Evolutionary conservation across 2,797 vertebrate species (phyloP), one percentile per base, ranked within the genome.

Genomic region (Tarsius wallacei): DNA sequence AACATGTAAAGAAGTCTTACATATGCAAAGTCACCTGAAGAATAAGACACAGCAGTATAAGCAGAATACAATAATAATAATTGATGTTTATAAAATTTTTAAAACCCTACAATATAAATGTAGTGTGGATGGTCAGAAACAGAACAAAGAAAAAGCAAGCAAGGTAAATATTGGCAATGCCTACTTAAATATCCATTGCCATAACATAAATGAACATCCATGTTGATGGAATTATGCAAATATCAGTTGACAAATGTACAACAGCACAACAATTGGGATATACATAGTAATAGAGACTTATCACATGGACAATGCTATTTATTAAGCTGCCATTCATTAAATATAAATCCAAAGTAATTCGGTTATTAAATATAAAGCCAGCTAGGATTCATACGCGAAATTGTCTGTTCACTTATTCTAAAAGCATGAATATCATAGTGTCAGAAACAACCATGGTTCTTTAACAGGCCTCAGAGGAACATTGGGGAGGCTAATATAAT

Each of bases 61-160:
- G 10, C 6, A 86, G 61, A 96, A 80, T 61, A 86, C 24, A 90
- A 53, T 57, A 73, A 78, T 59, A 83, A 88, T 64, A 70, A 90
- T 0, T 81, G 24, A 77, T 66, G 31, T 73, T 91, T 84, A 91
- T 87, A 89, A 76, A 91, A 53, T 42, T 42, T 42, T 42, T 42
- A 42, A 1, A 87, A 49, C 42, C 22, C 55, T 78, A 80, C 8
- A 51, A 82, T 78, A 47, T 90, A 95, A 90, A 77, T 31, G 14
- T 28, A 80, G 2, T 76, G 19, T 83, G 85, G 28, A 31, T 66
- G 15, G 24, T 91, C 55, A 93, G 36, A 82, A 96, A 91, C 21
- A 94, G 31, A 90, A 59, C 42, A 61, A 85, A 96, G 83, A 73
- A 86, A 91, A 95, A 93, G 76, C 16, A 93, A 95, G 64, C 16